Evolutionary conservation across 2,888 invertebrate genomes (phyloP), one percentile per base, ranked within the genome.

Genomic region (Hyposoter didymator): DNA sequence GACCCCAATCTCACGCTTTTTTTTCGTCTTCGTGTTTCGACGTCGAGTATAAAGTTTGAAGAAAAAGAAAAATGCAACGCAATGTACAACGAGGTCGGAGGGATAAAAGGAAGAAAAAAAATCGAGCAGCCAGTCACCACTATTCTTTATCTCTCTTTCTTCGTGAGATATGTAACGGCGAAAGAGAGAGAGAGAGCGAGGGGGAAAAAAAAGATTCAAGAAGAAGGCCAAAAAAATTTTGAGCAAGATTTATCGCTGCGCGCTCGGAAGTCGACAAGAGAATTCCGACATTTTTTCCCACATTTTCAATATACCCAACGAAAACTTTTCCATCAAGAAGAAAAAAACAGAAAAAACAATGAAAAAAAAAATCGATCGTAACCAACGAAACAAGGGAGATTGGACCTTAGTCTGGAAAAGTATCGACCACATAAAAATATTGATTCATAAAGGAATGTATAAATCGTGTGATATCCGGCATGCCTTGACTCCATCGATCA

Each of bases 1-100:
- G 78, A 78, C 83, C 78, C 78, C 76, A 78, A 82, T 82, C 78
- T 82, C 72, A 76, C 76, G 76, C 32, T 76, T 78, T 82, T 76
- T 75, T 75, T 45, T 35, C 49, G 55, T 55, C 78, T 43, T 19
- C 35, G 52, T 39, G 4, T 66, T 66, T 76, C 76, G 52, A 78
- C 55, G 45, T 67, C 80, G 62, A 69, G 69, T 39, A 39, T 45
- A 43, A 70, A 79, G 79, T 70, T 32, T 17, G 28, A 6, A 7
- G 47, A 47, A 35, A 39, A 62, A 55, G n/a, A 81, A 66, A 74
- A 45, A 28, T 43, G 64, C 62, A 78, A 70, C 22, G 17, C 35
- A 4, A 83, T 39, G 67, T 47, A 67, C 59, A 49, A 67, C 64
- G 73, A 80, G 66, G 19, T 6, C 19, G 67, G 67, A 22, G 28